phyloP scores from a whole-genome alignment of 2,797 vertebrate genomes.

The Carduelis carduelis region DNA sequence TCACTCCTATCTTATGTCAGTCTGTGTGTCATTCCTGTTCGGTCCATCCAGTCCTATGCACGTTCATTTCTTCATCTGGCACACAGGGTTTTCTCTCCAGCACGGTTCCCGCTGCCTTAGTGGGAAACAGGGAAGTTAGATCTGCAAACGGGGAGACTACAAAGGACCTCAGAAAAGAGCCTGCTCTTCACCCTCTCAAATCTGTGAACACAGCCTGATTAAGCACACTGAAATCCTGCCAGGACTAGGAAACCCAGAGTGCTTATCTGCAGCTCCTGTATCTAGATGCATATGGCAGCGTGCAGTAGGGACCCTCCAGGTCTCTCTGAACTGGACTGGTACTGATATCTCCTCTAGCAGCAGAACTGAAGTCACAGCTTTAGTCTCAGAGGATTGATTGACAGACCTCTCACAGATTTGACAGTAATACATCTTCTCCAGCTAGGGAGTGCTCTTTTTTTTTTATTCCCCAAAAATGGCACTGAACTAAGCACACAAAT shows the following conservation, averaged over 20 bases:
- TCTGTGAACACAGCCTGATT: not conserved
- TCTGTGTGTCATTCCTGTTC: slow-evolving; percentile 34
- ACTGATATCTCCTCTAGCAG: not conserved
- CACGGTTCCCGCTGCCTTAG: not conserved
- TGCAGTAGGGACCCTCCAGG: not conserved
- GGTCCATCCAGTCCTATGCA: not conserved
- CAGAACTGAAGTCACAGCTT: not conserved
- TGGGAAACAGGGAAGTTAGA: not conserved
- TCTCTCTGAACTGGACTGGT: not conserved
- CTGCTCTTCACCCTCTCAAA: not conserved
- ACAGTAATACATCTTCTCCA: not conserved
- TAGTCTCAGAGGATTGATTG: not conserved
- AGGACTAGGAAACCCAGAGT: not conserved
- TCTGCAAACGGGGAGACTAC: not conserved
- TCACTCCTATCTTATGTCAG: not conserved
- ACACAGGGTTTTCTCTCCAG: not conserved
- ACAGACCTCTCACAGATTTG: not conserved
- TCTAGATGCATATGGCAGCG: not conserved
- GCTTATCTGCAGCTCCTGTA: not conserved
- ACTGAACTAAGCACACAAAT: not conserved
- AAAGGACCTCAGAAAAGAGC: not conserved
- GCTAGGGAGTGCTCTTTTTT: not conserved
- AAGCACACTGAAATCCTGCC: not conserved
- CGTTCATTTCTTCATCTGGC: not conserved
- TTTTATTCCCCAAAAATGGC: not conserved